Evolutionary conservation across 2,113 vertebrate species (phyloP).

Genomic region (Malurus alboscapulatus): DNA sequence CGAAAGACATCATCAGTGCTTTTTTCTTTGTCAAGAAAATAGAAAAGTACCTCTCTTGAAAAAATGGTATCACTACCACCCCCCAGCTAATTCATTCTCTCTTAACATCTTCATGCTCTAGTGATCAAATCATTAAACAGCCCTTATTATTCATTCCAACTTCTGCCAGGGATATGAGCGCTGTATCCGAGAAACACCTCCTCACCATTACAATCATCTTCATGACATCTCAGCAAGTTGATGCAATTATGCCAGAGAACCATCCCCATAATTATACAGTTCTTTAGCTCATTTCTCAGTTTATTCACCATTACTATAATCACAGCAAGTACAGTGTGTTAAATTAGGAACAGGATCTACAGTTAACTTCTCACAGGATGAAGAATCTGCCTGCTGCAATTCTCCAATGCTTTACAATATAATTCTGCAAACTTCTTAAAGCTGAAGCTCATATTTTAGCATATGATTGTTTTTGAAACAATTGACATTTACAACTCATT

Average conservation of each 20-base stretch:
- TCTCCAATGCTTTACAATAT: constrained; percentile 38
- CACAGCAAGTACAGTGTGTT: constrained; percentile 62
- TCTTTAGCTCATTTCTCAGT: constrained; percentile 56
- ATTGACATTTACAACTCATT: not conserved
- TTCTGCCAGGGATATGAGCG: constrained; percentile 65
- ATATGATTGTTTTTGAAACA: constrained; percentile 46
- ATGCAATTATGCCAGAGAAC: constrained; percentile 66
- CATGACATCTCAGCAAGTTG: constrained; percentile 61
- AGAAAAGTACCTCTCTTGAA: constrained; percentile 20
- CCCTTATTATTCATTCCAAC: constrained; percentile 68
- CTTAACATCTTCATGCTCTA: constrained; percentile 60
- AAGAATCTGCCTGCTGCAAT: constrained; percentile 60
- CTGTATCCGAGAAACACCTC: constrained; percentile 58
- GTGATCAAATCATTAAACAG: constrained; percentile 69
- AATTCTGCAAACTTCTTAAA: constrained; percentile 47
- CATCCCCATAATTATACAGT: constrained; percentile 59
- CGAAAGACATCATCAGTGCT: not conserved
- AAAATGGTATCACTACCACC: not conserved
- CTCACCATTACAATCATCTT: constrained; percentile 50
- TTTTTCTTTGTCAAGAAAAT: constrained; percentile 6
- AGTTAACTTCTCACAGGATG: constrained; percentile 39
- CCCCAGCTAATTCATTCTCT: constrained; percentile 39
- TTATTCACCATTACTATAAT: constrained; percentile 70
- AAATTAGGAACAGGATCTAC: constrained; percentile 74
- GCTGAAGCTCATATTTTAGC: constrained; percentile 6